phyloP scores from a whole-genome alignment of 2,113 vertebrate species.

The Pionites leucogaster region DNA sequence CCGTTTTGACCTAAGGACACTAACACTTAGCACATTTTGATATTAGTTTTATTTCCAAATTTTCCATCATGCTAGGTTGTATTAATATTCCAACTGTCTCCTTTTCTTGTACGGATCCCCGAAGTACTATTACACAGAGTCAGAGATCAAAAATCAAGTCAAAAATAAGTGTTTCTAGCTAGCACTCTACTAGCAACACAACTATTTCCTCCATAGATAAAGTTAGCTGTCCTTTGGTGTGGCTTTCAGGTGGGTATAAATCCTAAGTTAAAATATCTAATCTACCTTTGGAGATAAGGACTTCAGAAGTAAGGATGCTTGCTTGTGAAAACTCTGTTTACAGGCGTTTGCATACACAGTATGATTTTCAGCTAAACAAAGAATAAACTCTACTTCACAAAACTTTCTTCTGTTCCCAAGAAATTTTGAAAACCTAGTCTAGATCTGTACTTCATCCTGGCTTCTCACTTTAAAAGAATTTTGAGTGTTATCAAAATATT shows the following conservation, averaged over 20 bases:
- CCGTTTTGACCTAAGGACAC: neutral
- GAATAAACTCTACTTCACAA: neutral
- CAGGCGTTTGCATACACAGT: neutral
- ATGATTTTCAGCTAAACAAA: neutral
- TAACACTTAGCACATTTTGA: neutral
- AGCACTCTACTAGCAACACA: neutral
- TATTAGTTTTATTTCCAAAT: neutral
- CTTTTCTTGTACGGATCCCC: neutral
- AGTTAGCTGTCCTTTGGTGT: neutral
- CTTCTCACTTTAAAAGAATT: neutral
- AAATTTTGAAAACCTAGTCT: neutral
- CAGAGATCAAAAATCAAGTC: neutral
- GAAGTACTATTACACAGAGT: neutral
- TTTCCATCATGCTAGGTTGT: neutral
- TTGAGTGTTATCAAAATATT: neutral
- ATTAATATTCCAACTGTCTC: neutral
- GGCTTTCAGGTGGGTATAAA: neutral
- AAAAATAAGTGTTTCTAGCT: neutral
- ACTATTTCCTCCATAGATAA: neutral
- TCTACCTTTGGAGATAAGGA: neutral
- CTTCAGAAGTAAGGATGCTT: neutral
- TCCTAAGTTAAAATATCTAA: neutral
- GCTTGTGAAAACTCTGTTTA: neutral
- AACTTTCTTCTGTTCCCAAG: neutral
- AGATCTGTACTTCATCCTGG: neutral